phyloP scores from a whole-genome alignment of 2,888 invertebrate species.

The Meliscaeva auricollis region DNA sequence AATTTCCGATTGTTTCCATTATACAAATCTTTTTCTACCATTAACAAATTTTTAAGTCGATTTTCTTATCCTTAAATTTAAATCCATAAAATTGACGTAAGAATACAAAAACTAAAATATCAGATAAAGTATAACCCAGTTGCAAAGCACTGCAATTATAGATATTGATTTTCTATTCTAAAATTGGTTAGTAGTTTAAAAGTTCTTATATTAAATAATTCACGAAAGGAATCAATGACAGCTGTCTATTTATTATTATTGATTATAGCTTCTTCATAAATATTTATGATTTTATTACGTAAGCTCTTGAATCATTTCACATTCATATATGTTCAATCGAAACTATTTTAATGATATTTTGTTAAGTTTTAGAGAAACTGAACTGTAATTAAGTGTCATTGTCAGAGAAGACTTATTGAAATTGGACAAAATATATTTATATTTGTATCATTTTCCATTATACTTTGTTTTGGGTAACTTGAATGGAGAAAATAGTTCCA shows the following conservation, averaged over 20 bases:
- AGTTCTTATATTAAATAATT: constrained; percentile 7
- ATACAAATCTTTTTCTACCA: background rate
- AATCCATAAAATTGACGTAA: constrained; percentile 40
- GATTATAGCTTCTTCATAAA: background rate
- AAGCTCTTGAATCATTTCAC: no score
- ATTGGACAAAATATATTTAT: no score
- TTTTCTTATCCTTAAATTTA: background rate
- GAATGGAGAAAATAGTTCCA: no score
- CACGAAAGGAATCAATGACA: constrained; percentile 10
- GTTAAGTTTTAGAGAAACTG: no score
- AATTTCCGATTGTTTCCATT: background rate
- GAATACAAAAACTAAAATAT: background rate
- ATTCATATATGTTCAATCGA: no score
- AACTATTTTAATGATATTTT: no score
- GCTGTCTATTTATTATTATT: constrained; percentile 10
- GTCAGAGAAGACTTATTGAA: no score
- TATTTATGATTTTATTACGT: background rate
- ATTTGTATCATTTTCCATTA: no score
- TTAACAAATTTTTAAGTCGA: constrained; percentile 4
- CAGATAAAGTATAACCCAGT: background rate
- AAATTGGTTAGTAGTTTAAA: constrained; percentile 24
- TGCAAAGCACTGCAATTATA: constrained; percentile 6
- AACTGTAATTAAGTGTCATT: no score
- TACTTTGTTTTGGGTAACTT: no score
- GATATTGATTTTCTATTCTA: constrained; percentile 26